These are phyloP conservation scores for Apeltes quadracus DNA, from an alignment of 2,113 vertebrate species.

Conservation along the genomic window DNA sequence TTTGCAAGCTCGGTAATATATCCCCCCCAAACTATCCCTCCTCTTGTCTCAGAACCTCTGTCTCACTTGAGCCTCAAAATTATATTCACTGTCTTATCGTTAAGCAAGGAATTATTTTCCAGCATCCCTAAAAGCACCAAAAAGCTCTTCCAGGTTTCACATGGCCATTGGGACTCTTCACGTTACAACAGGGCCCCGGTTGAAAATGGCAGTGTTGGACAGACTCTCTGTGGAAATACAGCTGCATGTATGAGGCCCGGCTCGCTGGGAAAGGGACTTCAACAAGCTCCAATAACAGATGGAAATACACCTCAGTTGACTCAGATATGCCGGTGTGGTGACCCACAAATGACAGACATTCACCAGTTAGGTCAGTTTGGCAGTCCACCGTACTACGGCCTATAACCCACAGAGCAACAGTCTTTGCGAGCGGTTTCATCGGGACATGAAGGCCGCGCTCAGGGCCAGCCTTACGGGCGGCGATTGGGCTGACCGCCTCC, in stretches of 20 bases:
- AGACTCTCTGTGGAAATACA: conserved; percentile 73
- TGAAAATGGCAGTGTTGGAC: conserved; percentile 63
- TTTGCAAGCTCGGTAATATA: conserved; percentile 73
- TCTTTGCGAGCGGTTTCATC: no score
- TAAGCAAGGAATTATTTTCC: conserved; percentile 74
- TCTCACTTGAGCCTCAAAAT: conserved; percentile 83
- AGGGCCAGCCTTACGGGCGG: no score
- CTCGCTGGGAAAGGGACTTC: conserved; percentile 41
- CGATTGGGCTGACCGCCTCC: no score
- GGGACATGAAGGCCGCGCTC: no score
- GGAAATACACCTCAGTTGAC: conserved; percentile 22
- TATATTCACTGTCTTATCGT: conserved; percentile 80
- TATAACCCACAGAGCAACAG: no score
- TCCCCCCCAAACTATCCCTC: conserved; percentile 74
- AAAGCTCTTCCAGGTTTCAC: conserved; percentile 26
- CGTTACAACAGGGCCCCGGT: conserved; percentile 42
- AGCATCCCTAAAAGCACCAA: conserved; percentile 10
- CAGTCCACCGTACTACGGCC: no score
- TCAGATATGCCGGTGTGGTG: no score
- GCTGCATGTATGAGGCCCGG: conserved; percentile 46
- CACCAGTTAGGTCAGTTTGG: no score
- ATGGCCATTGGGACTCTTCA: conserved; percentile 40
- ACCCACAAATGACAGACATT: no score
- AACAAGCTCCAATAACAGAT: conserved; percentile 18
- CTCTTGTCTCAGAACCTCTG: conserved; percentile 65